These are phyloP conservation scores for Sabellastarte sp. DNA, from an alignment of 2,888 invertebrate genomes.

Conservation along the genomic window DNA sequence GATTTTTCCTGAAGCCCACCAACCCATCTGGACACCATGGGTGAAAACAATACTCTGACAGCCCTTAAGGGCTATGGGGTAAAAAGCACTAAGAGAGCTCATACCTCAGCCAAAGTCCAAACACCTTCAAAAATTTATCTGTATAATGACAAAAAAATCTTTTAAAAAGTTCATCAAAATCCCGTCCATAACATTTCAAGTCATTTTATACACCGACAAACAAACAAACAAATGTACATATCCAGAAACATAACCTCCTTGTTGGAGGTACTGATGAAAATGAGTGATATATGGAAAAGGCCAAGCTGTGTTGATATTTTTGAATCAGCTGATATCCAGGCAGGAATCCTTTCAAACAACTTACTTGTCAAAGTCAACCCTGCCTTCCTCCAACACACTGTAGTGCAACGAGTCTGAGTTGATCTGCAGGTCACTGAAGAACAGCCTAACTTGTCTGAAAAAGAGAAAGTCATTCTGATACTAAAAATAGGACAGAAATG, in stretches of 20 bases:
- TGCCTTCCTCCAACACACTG: slow-evolving; percentile 10
- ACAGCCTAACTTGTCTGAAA: slow-evolving; percentile 1
- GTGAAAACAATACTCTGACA: no score
- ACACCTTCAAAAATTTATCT: no score
- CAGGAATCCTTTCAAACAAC: neutral
- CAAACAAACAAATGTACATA: neutral
- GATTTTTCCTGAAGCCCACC: no score
- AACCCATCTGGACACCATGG: no score
- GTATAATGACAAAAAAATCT: no score
- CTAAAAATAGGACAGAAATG: no score
- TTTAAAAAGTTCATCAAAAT: no score
- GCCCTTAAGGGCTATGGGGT: no score
- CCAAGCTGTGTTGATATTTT: neutral
- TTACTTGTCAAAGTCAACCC: slow-evolving; percentile 14
- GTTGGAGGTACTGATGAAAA: neutral
- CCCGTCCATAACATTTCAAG: no score
- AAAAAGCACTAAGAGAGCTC: no score
- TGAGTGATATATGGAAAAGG: neutral
- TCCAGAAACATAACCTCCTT: neutral
- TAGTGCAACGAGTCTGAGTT: slow-evolving; percentile 6
- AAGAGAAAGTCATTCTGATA: neutral
- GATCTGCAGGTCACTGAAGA: slow-evolving; percentile 2
- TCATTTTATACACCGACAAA: neutral
- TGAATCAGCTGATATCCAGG: neutral
- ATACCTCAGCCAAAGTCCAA: no score